Base-by-base conservation (phyloP, 2,888 invertebrate species). In the Oeneis ivallda region DNA sequence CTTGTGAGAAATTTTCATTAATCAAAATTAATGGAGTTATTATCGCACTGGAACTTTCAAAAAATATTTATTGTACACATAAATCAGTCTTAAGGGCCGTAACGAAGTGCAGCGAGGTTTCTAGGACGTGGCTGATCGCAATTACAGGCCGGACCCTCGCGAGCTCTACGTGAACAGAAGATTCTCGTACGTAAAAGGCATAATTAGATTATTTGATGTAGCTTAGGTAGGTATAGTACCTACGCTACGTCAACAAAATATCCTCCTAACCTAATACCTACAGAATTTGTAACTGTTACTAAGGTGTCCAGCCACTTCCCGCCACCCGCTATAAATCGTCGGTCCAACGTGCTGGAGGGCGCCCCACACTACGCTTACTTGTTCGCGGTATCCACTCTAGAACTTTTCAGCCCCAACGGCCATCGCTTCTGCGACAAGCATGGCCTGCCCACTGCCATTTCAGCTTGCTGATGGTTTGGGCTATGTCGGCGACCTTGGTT, bases 1-100 rank as follows among this genome's bases (percentile, higher is more conserved):
- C 88, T 91, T 89, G 88, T 87, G 81, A 86, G 87, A 90, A 91
- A 90, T 84, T 86, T 85, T 85, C 90, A 90, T 92, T 86, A 89
- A 92, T 92, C 92, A 92, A 92, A 89, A 89, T 92, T 90, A 91
- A 92, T 92, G 91, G 89, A 91, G 89, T 91, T 90, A 90, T 91
- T 92, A 91, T 91, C 89, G 88, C 88, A 89, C 86, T 87, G 81
- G 75, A 86, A 90, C 89, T 91, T 92, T 89, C 89, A 90, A 89
- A 91, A 90, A 89, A 87, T 89, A 90, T 90, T 91, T 91, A 91
- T 90, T 87, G 79, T 85, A 71, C 71, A 78, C 85, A 89, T 92
- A 90, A 90, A 91, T 92, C 91, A 89, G 84, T 85, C 76, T 84
- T 89, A 89, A 91, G 90, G 89, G 89, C 86, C 87, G 82, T 86